Percentiles rank a stretch among this genome's conserved stretches.
These are phyloP conservation scores for Disparrhopalites patrizii DNA, from an alignment of 2,888 invertebrate species.

Conservation along the genomic window DNA sequence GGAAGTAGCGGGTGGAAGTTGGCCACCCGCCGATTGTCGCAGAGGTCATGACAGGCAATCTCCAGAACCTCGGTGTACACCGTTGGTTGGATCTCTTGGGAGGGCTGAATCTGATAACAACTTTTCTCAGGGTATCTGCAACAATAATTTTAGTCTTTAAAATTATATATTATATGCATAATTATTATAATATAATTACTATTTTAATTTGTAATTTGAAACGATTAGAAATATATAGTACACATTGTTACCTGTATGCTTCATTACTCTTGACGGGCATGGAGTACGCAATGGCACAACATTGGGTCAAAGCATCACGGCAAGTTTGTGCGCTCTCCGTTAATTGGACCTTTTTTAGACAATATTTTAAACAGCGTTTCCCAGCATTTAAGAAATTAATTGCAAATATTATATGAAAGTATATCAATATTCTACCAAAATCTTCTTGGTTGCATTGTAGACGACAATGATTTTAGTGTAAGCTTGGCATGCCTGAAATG, in stretches of 20 bases:
- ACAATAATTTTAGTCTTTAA: neutral
- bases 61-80: constrained; percentile 15
- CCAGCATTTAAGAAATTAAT: neutral
- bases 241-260: neutral
- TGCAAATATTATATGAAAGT: neutral
- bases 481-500: neutral
- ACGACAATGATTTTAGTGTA: constrained; percentile 8
- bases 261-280: neutral
- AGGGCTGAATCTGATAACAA: neutral
- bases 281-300: constrained; percentile 16
- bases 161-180: neutral
- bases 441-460: neutral
- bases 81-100: constrained; percentile 7
- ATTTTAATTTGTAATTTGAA: neutral
- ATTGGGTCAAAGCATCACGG: neutral
- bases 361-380: neutral
- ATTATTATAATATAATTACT: neutral
- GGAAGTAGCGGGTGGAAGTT: constrained; percentile 12
- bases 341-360: neutral
- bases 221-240: neutral
- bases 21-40: constrained; percentile 7
- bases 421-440: neutral
- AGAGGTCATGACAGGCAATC: constrained; percentile 5
- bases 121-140: neutral
- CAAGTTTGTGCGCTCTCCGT: neutral